Conservation (phyloP, 2,113 vertebrate genomes). For the Tricholaema leucomelas region DNA sequence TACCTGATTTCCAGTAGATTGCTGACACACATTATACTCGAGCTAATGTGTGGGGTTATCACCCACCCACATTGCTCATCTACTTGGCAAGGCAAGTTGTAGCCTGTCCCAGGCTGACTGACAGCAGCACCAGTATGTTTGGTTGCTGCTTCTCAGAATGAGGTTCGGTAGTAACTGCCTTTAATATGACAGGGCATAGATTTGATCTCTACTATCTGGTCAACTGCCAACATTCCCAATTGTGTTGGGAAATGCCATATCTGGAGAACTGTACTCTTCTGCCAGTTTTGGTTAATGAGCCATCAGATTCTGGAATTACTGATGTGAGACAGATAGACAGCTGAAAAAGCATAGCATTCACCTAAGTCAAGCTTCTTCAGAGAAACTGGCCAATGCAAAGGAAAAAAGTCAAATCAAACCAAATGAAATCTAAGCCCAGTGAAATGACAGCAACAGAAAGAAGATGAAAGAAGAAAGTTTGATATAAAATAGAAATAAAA, state of each 20-base stretch:
- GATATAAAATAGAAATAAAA: not conserved
- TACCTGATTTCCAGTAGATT: not conserved
- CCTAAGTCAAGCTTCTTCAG: not conserved
- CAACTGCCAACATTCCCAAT: not conserved
- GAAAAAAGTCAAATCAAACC: not conserved
- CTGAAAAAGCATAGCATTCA: not conserved
- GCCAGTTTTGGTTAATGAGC: slow-evolving; percentile 11
- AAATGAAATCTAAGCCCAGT: not conserved
- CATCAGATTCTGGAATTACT: not conserved
- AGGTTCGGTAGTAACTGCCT: not conserved
- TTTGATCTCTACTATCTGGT: not conserved
- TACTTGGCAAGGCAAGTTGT: not conserved
- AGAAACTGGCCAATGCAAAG: not conserved
- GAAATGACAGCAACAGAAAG: not conserved
- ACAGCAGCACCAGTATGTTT: rapidly evolving
- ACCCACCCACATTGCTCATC: not conserved
- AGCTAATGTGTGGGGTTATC: not conserved
- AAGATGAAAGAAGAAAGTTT: not conserved
- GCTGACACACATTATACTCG: not conserved
- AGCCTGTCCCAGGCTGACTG: rapidly evolving
- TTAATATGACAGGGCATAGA: not conserved
- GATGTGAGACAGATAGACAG: not conserved
- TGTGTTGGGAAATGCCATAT: not conserved
- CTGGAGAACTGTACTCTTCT: not conserved
- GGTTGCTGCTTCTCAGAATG: not conserved